Percentiles rank a stretch among this genome's conserved stretches.
phyloP scores from a whole-genome alignment of 2,113 vertebrate genomes.

The Strigops habroptila region DNA sequence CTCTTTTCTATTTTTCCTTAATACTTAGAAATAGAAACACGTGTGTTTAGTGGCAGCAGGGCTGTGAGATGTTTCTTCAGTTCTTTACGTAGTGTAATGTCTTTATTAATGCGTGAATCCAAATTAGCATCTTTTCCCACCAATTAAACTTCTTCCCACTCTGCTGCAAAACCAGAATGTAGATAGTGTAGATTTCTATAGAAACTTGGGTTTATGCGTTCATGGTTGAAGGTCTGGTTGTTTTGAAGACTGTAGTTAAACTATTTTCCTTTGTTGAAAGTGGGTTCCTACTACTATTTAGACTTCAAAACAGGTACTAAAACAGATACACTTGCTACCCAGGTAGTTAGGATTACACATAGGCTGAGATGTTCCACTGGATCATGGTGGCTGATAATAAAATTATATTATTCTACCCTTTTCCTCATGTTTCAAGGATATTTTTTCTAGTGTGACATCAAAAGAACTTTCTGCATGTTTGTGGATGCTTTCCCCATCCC shows the following conservation, averaged over 20 bases:
- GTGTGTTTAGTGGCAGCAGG: not conserved
- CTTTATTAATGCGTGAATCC: not conserved
- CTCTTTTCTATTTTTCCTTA: not conserved
- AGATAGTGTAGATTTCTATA: not conserved
- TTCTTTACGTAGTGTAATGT: not conserved
- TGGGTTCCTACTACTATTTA: not conserved
- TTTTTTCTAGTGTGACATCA: not conserved
- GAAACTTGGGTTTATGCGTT: not conserved
- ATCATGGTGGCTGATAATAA: not conserved
- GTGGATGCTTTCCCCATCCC: not conserved
- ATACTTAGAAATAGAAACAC: not conserved
- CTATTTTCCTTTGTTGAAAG: not conserved
- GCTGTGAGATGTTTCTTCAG: not conserved
- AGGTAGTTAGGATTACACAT: not conserved
- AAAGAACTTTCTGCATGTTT: not conserved
- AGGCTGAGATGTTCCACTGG: not conserved
- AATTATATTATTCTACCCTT: not conserved
- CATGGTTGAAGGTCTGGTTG: not conserved
- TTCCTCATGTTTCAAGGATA: not conserved
- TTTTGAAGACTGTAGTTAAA: not conserved
- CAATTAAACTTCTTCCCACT: not conserved
- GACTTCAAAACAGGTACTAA: not conserved
- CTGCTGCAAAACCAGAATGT: not conserved
- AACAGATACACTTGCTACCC: not conserved
- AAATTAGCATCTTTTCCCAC: not conserved